Evolutionary conservation across 2,888 invertebrate species (phyloP).

Genomic region (Idaea straminata): DNA sequence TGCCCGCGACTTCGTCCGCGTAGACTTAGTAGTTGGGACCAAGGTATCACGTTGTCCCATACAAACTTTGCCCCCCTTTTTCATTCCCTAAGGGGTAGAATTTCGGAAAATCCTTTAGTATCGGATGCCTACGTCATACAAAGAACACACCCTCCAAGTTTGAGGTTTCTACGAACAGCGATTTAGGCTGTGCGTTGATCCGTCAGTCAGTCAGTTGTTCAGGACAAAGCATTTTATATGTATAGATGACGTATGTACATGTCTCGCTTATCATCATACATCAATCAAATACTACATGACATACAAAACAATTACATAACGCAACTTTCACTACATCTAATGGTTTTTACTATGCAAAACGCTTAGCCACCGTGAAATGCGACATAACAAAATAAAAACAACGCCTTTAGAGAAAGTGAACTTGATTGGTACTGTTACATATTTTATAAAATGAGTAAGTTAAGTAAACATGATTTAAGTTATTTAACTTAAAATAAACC

Average conservation of each 20-base stretch:
- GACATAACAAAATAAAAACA: conserved; percentile 29
- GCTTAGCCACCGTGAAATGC: conserved; percentile 30
- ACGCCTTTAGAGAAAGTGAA: conserved; percentile 24
- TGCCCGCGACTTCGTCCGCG: too few relatives aligned
- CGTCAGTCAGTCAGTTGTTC: too few relatives aligned
- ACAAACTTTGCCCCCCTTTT: too few relatives aligned
- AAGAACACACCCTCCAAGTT: too few relatives aligned
- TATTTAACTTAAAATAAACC: not conserved
- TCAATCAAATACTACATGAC: conserved; percentile 1
- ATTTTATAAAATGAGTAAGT: not conserved
- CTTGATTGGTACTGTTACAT: conserved; percentile 4
- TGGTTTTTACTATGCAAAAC: conserved; percentile 24
- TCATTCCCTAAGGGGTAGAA: too few relatives aligned
- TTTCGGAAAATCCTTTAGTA: too few relatives aligned
- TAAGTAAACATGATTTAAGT: not conserved
- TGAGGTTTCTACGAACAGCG: too few relatives aligned
- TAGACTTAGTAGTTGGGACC: too few relatives aligned
- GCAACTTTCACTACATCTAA: conserved; percentile 27
- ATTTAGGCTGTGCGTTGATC: too few relatives aligned
- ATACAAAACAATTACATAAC: conserved; percentile 3
- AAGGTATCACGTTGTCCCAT: too few relatives aligned
- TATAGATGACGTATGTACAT: not conserved
- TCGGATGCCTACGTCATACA: too few relatives aligned
- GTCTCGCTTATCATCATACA: not conserved
- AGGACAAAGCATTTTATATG: too few relatives aligned